These are phyloP conservation scores for Cetonia aurata DNA, from an alignment of 2,888 invertebrate genomes.

Conservation along the genomic window DNA sequence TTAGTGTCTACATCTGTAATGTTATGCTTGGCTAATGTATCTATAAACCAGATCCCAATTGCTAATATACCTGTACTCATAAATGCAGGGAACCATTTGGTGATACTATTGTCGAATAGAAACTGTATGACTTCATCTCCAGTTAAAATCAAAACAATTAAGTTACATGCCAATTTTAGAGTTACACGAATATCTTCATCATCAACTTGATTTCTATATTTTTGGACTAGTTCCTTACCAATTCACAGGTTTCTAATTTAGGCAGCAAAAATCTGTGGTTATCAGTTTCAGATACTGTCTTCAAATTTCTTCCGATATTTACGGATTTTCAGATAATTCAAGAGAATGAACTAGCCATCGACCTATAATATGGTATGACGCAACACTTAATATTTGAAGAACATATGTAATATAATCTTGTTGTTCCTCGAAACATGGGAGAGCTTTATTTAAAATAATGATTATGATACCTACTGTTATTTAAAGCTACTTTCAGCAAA, in stretches of 20 bases:
- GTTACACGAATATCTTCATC: constrained; percentile 77
- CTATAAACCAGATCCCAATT: constrained; percentile 72
- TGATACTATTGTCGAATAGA: constrained; percentile 83
- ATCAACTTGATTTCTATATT: constrained; percentile 72
- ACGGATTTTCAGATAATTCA: constrained; percentile 75
- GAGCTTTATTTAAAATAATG: constrained; percentile 68
- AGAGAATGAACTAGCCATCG: constrained; percentile 73
- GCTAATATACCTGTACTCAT: constrained; percentile 88
- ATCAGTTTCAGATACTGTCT: constrained; percentile 82
- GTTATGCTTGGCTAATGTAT: too few relatives aligned
- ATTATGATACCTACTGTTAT: constrained; percentile 69
- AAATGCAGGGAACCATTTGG: constrained; percentile 83
- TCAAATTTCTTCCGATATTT: constrained; percentile 82
- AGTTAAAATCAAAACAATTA: constrained; percentile 85
- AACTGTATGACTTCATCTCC: constrained; percentile 93
- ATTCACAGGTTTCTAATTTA: constrained; percentile 80
- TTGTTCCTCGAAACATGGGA: constrained; percentile 69
- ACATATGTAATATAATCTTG: constrained; percentile 71
- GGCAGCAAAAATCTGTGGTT: constrained; percentile 83
- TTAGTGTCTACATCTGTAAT: too few relatives aligned
- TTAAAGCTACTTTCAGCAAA: constrained; percentile 73
- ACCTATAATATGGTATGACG: constrained; percentile 75
- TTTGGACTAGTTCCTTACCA: constrained; percentile 79
- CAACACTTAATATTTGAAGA: constrained; percentile 72
- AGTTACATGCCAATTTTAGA: constrained; percentile 87